Evolutionary conservation across 2,888 invertebrate genomes (phyloP), one percentile per base, ranked within the genome.

Genomic region (Rhingia rostrata): DNA sequence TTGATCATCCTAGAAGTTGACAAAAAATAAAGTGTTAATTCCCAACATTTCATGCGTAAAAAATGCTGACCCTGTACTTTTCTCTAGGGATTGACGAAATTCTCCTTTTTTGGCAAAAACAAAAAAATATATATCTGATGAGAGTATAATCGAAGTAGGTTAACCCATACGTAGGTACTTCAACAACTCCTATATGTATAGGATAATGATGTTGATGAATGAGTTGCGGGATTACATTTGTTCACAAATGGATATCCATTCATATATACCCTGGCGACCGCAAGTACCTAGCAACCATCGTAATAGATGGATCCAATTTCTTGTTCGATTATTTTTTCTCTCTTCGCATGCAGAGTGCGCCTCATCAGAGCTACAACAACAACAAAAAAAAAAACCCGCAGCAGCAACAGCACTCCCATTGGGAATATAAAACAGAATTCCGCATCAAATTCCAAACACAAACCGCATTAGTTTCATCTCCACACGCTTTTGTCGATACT

Each of bases 341-440:
- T 63, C 22, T 12, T 41, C 43, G 22, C 51, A 56, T 69, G 47
- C 54, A 51, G 60, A 60, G 49, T 22, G 22, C 22, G 22, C 22
- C 22, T 2, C 37, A 35, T 9, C 61, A 61, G 12, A 49, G 47
- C 47, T 56, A 69, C 32, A 9, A 51, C 22, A 39, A 58, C 35
- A 6, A 45, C n/a, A 5, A 45, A 0, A 3, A 22, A 1, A 12
- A 47, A 3, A 3, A 47, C 4, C 47, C 12, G 47, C 22, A 12
- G 14, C 43, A 45, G 14, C 45, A 32, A 30, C 22, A 49, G 30
- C 30, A 49, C 60, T 75, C 70, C 70, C 77, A 41, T 22, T 30
- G 77, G 70, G 82, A 82, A 70, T 72, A 82, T 66, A 70, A 77
- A 74, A 82, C 47, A 43, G 70, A 60, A 66, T 77, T 72, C 66